phyloP scores from a whole-genome alignment of 2,888 invertebrate genomes.

The Alviniconcha strummeri region DNA sequence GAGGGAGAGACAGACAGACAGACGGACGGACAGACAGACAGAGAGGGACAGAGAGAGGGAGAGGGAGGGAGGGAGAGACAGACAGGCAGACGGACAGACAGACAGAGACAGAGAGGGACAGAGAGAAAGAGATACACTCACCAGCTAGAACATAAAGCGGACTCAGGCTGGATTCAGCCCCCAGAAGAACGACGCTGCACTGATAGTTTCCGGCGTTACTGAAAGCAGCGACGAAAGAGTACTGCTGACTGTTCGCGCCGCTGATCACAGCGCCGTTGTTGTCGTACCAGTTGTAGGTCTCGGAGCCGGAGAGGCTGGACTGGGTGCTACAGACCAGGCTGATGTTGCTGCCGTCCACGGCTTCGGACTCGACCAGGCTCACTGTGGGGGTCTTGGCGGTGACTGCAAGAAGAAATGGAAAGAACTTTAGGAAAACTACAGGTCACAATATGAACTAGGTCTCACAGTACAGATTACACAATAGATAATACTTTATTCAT shows the following conservation, averaged over 20 bases:
- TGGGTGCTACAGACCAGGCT: background rate
- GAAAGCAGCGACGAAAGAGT: conserved; percentile 1
- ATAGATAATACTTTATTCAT: too few relatives aligned
- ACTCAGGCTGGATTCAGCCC: background rate
- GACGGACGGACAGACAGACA: background rate
- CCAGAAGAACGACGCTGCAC: background rate
- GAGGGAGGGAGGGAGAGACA: background rate
- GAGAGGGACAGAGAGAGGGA: background rate
- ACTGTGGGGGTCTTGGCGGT: background rate
- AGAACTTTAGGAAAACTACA: too few relatives aligned
- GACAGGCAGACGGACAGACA: background rate
- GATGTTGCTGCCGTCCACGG: conserved; percentile 1
- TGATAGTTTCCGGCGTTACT: background rate
- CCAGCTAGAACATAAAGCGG: background rate
- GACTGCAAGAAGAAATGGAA: background rate
- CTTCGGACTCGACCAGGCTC: background rate
- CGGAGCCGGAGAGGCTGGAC: background rate
- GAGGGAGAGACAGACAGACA: too few relatives aligned
- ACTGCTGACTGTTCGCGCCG: background rate
- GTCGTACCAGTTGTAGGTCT: conserved; percentile 2
- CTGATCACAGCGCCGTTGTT: background rate
- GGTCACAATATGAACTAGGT: too few relatives aligned
- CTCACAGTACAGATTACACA: too few relatives aligned
- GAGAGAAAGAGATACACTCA: background rate
- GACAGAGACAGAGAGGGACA: background rate